Conservation (phyloP, 2,113 vertebrate species). For the Phyllostomus hastatus region DNA sequence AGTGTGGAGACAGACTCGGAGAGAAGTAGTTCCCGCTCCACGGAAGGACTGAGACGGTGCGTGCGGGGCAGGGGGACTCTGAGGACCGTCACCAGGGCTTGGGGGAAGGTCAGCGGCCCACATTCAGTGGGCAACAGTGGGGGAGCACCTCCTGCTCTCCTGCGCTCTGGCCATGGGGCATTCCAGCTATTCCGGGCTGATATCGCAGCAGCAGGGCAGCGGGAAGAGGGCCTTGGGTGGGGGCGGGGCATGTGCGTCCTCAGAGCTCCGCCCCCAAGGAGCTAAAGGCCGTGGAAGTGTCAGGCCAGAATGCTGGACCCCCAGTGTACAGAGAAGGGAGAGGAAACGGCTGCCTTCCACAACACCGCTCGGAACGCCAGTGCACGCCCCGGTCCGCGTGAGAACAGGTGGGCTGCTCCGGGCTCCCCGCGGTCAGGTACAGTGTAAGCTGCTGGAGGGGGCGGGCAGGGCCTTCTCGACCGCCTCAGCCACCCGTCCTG, state of each 20-base stretch:
- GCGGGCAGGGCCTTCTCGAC: rapidly evolving
- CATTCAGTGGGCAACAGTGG: rapidly evolving
- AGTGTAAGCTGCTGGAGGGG: background rate
- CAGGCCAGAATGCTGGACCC: rapidly evolving
- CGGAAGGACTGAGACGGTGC: rapidly evolving
- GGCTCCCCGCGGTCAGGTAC: rapidly evolving
- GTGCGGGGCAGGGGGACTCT: rapidly evolving
- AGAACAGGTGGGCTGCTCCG: background rate
- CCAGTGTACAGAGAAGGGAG: background rate
- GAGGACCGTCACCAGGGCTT: rapidly evolving
- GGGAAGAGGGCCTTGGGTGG: background rate
- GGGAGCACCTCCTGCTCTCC: too few relatives aligned
- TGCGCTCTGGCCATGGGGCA: background rate
- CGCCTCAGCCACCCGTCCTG: rapidly evolving
- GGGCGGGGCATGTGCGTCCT: rapidly evolving
- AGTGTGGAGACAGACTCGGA: background rate
- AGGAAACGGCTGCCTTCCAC: too few relatives aligned
- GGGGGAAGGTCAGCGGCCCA: too few relatives aligned
- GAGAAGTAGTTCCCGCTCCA: background rate
- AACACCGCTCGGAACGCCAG: background rate
- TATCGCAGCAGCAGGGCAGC: background rate
- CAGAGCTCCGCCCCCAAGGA: background rate
- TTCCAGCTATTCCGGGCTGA: too few relatives aligned
- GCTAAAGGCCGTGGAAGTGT: rapidly evolving
- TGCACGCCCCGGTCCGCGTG: rapidly evolving